Conservation (phyloP, 2,888 invertebrate genomes). For the Malthinus seriepunctatus region DNA sequence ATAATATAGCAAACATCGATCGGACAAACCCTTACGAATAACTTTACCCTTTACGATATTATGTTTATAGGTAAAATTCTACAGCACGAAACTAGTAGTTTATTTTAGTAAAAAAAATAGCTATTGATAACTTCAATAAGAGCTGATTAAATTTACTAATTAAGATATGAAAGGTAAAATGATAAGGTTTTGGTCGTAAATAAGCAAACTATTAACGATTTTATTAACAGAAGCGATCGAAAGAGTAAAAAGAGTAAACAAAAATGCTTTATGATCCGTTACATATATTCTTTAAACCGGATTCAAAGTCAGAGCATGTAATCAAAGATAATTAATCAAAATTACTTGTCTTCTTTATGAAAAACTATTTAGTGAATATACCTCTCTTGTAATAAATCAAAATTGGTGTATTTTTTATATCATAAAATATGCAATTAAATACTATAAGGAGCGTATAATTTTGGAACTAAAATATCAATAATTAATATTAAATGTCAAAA, state of each 20-base stretch:
- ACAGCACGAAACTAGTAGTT: neutral
- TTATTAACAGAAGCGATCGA: slow-evolving; percentile 19
- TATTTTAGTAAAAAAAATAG: neutral
- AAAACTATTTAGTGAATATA: slow-evolving; percentile 7
- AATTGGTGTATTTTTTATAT: slow-evolving; percentile 3
- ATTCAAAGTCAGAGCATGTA: slow-evolving; percentile 11
- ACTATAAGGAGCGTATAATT: too few relatives aligned
- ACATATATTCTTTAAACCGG: slow-evolving; percentile 11
- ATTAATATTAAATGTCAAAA: too few relatives aligned
- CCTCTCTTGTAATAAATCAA: slow-evolving; percentile 1
- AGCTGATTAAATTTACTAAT: neutral
- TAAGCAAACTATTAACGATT: slow-evolving; percentile 10
- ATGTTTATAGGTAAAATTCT: slow-evolving; percentile 1
- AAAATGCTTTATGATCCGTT: slow-evolving; percentile 11
- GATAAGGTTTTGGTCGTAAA: neutral
- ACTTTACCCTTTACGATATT: neutral
- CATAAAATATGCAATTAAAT: too few relatives aligned
- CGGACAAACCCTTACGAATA: slow-evolving; percentile 11
- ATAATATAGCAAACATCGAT: slow-evolving; percentile 32
- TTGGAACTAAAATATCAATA: too few relatives aligned
- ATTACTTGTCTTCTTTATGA: slow-evolving; percentile 8
- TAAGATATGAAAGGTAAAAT: neutral
- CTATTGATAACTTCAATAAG: neutral
- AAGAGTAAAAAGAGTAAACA: slow-evolving; percentile 13
- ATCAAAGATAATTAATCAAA: slow-evolving; percentile 22